Base-by-base conservation (phyloP, 1,140 invertebrate species). In the Chrysopa pallens region DNA sequence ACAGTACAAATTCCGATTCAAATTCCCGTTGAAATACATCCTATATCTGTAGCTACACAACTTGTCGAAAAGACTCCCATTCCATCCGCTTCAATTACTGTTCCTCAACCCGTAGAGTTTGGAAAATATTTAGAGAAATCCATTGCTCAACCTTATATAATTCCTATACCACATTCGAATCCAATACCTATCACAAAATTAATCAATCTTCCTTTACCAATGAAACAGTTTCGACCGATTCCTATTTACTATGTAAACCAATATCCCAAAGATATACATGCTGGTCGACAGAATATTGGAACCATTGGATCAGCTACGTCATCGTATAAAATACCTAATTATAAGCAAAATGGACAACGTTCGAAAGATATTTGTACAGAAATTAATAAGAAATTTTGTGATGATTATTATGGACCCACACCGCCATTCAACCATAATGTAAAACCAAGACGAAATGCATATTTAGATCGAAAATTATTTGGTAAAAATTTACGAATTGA, bases 401-500 rank as follows among this genome's bases (percentile, higher is more conserved):
- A 23, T 5, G 17, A 23, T 23, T 23, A 23, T 23, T 23, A 23
- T 23, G 17, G 17, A 23, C 17, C 17, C 2, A 23, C 17, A 5
- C 17, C 17, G 5, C 17, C 17, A 5, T 23, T 23, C 5, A 23
- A 23, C 5, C 17, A 23, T 43, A 29, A 46, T 12, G 7, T 13
- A 42, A 14, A 41, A 28, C n/a, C 29, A 36, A 39, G 23, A 42
- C 14, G 42, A 41, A 41, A 38, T 40, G 15, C 44, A 49, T 8
- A 42, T 39, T 33, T 38, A 33, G n/a, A 33, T 3, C 56, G 65
- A 9, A 70, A 68, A 29, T 66, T 74, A 35, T 67, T 60, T 41
- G 72, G 71, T 2, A 70, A 71, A 46, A 77, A 74, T 45, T 64
- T 81, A 0, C 75, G 76, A 46, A 69, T 84, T 50, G 82, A 86